Evolutionary conservation across 2,888 invertebrate genomes (phyloP), one percentile per base, ranked within the genome.

Genomic region (Liopterus haemorrhoidalis): DNA sequence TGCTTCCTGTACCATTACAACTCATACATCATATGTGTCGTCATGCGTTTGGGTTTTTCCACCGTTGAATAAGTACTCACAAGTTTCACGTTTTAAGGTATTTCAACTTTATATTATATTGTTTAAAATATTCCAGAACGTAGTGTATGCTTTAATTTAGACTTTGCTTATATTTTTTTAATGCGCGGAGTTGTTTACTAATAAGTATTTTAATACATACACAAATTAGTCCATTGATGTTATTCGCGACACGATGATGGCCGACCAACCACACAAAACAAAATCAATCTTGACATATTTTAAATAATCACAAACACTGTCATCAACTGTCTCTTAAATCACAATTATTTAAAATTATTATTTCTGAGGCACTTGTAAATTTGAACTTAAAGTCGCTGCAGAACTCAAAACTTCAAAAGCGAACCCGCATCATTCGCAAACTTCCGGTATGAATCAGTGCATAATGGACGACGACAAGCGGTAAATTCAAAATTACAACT

Each of bases 201-300:
- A 51, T 55, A 57, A 60, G 56, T 57, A 57, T 57, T 56, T 57
- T 57, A 57, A 62, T 63, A 61, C 63, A 60, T 64, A 65, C 66
- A 64, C 61, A 61, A 61, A 62, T 45, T 45, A 62, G 61, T 66
- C 60, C 61, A 69, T 73, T 75, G 75, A 76, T 77, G 78, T 78
- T 76, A 71, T 75, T 67, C 74, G 76, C 75, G 72, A 73, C 73
- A 74, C 76, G 78, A 80, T 79, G 78, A 80, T 79, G 79, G 79
- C 79, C 75, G 79, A 78, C 76, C 74, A 74, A 79, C 78, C 78
- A 79, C 78, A 73, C 69, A 70, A 71, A 70, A 69, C 75, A 76
- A 76, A 63, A 68, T 53, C 56, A 49, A 41, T 53, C 56, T 35
- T 24, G 12, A 15, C 25, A 28, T 20, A 20, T n/a, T n/a, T n/a